Evolutionary conservation across 2,113 vertebrate genomes (phyloP).

Genomic region (Gulo gulo): DNA sequence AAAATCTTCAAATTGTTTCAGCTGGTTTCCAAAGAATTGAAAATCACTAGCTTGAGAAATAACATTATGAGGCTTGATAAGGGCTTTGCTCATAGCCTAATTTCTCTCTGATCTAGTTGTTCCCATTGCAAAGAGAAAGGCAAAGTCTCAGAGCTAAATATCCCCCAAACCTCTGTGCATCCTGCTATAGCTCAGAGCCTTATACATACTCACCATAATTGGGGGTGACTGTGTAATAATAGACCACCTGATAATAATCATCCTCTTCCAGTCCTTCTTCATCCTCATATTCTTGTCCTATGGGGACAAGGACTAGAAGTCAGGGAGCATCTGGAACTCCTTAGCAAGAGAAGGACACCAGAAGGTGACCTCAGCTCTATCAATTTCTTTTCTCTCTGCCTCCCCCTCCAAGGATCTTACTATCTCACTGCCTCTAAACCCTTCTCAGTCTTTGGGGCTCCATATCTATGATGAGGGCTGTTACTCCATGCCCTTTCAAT

Average conservation of each 20-base stretch:
- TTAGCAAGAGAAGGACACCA: not conserved
- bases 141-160: not conserved
- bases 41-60: not conserved
- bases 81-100: not conserved
- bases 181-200: not conserved
- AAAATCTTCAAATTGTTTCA: constrained; percentile 38
- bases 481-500: not conserved
- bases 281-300: constrained; percentile 66
- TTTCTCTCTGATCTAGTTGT: not conserved
- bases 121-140: not conserved
- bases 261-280: constrained; percentile 48
- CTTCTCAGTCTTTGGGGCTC: not conserved
- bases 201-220: constrained; percentile 68
- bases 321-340: not conserved
- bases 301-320: constrained; percentile 25
- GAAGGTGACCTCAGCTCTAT: not conserved
- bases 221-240: constrained; percentile 72
- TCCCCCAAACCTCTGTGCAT: not conserved
- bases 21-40: not conserved
- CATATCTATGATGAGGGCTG: not conserved
- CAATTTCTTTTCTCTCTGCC: not conserved
- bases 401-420: not conserved
- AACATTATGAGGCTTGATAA: not conserved
- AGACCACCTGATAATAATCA: constrained; percentile 69
- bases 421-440: not conserved